A percentile compares a stretch with the other conserved stretches of the same genome.
Conservation (phyloP, 2,113 vertebrate species). For the Xiphophorus hellerii region DNA sequence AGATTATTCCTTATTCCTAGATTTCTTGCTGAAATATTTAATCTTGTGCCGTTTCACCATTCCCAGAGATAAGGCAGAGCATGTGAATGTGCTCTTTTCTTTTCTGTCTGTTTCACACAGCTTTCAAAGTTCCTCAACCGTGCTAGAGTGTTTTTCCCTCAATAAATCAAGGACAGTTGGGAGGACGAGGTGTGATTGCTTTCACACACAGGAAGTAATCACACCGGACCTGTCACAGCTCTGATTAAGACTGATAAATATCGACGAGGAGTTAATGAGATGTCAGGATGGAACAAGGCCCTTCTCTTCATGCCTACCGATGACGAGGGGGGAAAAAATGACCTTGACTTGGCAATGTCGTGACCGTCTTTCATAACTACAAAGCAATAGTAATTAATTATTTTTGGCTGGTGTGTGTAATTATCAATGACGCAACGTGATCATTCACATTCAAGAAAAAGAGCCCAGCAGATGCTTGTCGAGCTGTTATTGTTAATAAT, state of each 20-base stretch:
- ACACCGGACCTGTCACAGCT: conserved; percentile 71
- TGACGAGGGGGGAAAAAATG: conserved; percentile 65
- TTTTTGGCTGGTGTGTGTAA: conserved; percentile 35
- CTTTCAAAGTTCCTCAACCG: conserved; percentile 53
- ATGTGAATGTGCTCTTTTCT: conserved; percentile 30
- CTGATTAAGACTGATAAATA: conserved; percentile 86
- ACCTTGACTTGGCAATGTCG: conserved; percentile 65
- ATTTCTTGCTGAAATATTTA: conserved; percentile 15
- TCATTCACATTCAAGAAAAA: conserved; percentile 29
- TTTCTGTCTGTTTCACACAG: conserved; percentile 13
- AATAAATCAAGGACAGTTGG: conserved; percentile 76
- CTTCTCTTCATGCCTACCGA: conserved; percentile 63
- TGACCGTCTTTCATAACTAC: conserved; percentile 48
- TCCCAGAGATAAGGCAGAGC: conserved; percentile 22
- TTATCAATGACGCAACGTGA: conserved; percentile 7
- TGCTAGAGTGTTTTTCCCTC: conserved; percentile 45
- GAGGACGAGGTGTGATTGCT: conserved; percentile 77
- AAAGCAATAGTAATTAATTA: conserved; percentile 39
- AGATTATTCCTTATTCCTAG: conserved; percentile 6
- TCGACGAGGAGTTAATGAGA: conserved; percentile 81
- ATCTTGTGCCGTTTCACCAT: conserved; percentile 24
- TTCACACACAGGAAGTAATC: conserved; percentile 80
- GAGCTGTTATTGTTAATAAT: conserved; percentile 30
- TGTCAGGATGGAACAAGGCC: conserved; percentile 74
- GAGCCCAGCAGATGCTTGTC: conserved; percentile 35